Evolutionary conservation across 2,113 vertebrate genomes (phyloP), one percentile per base, ranked within the genome.

Genomic region (Notarius lentiginosus): DNA sequence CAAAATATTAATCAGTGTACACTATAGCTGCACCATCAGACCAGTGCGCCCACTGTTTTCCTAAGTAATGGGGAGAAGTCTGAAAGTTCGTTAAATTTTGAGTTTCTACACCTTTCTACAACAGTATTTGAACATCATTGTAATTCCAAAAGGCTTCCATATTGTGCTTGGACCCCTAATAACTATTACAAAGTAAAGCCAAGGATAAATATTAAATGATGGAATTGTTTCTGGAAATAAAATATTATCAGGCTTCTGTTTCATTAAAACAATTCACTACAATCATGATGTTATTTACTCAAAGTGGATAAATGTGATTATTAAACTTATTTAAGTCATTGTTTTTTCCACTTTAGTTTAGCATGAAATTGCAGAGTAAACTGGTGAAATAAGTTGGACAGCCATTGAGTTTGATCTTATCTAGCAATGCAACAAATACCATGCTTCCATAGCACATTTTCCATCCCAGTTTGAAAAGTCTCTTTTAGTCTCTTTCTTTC

Each of bases 401-500:
- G 66, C 56, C 55, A 63, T 65, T 76, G 49, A 76, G 81, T 87
- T 66, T 18, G 63, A 86, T 80, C 12, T 68, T 89, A 85, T 89
- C 83, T 87, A 79, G 83, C 79, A 82, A 65, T 75, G 66, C 49
- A 75, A 70, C 14, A 82, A 86, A 75, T 75, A 24, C 60, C 10
- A 83, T 83, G 86, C 66, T 89, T 77, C 87, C 77, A 87, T 34
- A 27, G 87, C 27, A 81, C 83, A 87, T 87, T 87, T 87, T 89
- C 55, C 84, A 79, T 77, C 72, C 88, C 61, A 85, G 49, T 58
- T 80, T 18, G 18, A 73, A 4, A 17, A 10, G n/a, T 72, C 22
- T 85, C 77, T 68, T 63, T 79, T 12, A 30, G n/a, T 49, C 22
- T 87, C 63, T 89, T 24, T 84, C 41, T 56, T 49, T 80, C 56